Conservation (phyloP, 1,140 invertebrate species). For the Caenorhabditis tropicalis region DNA sequence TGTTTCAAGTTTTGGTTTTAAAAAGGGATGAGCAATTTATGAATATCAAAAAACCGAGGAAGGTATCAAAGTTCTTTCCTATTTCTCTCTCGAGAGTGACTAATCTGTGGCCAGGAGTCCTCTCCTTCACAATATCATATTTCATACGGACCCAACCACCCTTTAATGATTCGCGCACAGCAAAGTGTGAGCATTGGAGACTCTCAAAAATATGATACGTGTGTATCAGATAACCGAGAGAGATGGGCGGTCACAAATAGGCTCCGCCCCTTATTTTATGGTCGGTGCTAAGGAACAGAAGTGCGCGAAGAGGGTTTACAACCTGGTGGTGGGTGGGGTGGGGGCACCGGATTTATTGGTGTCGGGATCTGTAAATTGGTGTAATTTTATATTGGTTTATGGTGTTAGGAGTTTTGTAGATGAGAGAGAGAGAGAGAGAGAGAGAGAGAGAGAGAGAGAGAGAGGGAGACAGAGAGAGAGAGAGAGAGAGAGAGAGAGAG, state of each 20-base stretch:
- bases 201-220: constrained; percentile 15
- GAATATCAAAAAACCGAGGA: too few relatives aligned
- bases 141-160: background rate
- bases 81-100: background rate
- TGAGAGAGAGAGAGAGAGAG: too few relatives aligned
- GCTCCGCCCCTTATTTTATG: background rate
- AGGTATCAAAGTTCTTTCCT: too few relatives aligned
- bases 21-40: too few relatives aligned
- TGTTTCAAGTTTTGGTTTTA: too few relatives aligned
- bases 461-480: too few relatives aligned
- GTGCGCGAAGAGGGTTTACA: constrained; percentile 8
- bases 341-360: background rate
- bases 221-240: constrained; percentile 24
- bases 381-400: background rate
- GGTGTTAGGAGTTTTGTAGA: too few relatives aligned
- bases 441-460: too few relatives aligned
- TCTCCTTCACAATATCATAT: too few relatives aligned
- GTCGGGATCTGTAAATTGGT: background rate
- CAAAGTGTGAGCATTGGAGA: background rate
- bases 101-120: too few relatives aligned
- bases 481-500: too few relatives aligned
- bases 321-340: background rate
- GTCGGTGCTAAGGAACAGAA: background rate
- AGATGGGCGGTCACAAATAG: constrained; percentile 1
- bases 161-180: background rate